Percentiles rank a stretch among this genome's conserved stretches.
These are phyloP conservation scores for Drosophila novamexicana DNA, from an alignment of 1,140 invertebrate genomes.

Conservation along the genomic window DNA sequence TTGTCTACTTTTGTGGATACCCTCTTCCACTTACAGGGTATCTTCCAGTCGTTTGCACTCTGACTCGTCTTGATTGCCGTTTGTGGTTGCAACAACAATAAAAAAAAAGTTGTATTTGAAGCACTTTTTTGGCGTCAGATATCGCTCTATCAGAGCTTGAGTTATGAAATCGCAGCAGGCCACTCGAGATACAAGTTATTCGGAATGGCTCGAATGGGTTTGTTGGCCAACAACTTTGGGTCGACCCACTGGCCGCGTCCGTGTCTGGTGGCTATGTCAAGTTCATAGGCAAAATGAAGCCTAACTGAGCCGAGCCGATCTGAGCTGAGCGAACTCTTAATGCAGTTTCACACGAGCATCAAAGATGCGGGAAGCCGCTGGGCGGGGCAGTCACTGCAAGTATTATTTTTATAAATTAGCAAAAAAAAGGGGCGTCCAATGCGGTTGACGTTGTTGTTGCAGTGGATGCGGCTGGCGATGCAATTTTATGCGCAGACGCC, in stretches of 20 bases:
- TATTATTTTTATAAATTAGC: constrained; percentile 82
- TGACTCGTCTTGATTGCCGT: too few species aligned
- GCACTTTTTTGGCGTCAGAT: constrained; percentile 12
- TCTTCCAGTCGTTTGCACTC: background rate
- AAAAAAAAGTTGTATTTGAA: constrained; percentile 1
- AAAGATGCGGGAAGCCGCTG: constrained; percentile 14
- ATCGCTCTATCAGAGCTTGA: constrained; percentile 16
- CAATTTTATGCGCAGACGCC: constrained; percentile 83
- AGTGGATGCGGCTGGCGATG: constrained; percentile 53
- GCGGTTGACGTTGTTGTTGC: constrained; percentile 14
- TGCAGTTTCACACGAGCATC: constrained; percentile 49
- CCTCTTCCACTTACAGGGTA: background rate
- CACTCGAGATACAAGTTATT: constrained; percentile 21
- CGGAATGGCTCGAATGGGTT: background rate
- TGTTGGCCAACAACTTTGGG: constrained; percentile 38
- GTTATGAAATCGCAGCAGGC: constrained; percentile 37
- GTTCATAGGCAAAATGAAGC: constrained; percentile 32
- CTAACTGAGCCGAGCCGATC: background rate
- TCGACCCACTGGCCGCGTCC: constrained; percentile 31
- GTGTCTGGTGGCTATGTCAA: constrained; percentile 35
- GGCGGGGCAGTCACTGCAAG: constrained; percentile 7
- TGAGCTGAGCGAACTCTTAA: constrained; percentile 10
- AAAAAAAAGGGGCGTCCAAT: constrained; percentile 36
- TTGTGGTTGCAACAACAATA: background rate
- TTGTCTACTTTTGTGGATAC: too few species aligned